These are phyloP conservation scores for Zaprionus africanus DNA, from an alignment of 1,140 invertebrate species.

Conservation along the genomic window DNA sequence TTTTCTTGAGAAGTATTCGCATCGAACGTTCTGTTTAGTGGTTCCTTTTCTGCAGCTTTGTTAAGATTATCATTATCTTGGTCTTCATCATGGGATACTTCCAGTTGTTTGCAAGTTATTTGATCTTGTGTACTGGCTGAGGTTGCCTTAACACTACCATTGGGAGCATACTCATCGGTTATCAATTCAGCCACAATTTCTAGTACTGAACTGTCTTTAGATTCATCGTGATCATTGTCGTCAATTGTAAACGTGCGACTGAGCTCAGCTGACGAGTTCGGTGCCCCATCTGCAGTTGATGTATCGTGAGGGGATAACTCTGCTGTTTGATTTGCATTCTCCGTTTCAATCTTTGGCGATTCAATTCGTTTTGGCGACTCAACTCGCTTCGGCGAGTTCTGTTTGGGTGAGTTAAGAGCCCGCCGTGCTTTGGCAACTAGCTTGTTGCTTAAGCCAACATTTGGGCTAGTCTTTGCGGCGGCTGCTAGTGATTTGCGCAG, in stretches of 20 bases:
- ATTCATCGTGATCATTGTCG: conserved; percentile 19
- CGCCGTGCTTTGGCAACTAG: conserved; percentile 66
- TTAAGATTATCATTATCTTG: neutral
- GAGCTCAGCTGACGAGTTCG: conserved; percentile 31
- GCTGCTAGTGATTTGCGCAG: conserved; percentile 56
- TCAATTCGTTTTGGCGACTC: conserved; percentile 27
- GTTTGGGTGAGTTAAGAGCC: conserved; percentile 55
- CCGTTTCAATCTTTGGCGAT: conserved; percentile 7
- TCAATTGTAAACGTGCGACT: conserved; percentile 62
- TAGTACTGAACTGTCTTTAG: neutral
- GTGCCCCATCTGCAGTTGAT: neutral
- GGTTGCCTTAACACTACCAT: neutral
- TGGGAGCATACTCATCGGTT: neutral
- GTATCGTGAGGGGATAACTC: neutral
- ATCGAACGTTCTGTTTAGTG: conserved; percentile 24
- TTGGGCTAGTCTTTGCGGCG: conserved; percentile 46
- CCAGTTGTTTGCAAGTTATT: neutral
- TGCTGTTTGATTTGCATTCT: neutral
- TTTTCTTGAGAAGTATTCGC: conserved; percentile 6
- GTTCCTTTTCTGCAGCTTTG: neutral
- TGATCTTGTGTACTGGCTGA: neutral
- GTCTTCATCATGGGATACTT: neutral
- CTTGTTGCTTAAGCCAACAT: conserved; percentile 46
- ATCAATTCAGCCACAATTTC: neutral
- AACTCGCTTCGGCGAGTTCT: conserved; percentile 26